Evolutionary conservation across 1,140 invertebrate species (phyloP).

Genomic region (Limonius californicus): DNA sequence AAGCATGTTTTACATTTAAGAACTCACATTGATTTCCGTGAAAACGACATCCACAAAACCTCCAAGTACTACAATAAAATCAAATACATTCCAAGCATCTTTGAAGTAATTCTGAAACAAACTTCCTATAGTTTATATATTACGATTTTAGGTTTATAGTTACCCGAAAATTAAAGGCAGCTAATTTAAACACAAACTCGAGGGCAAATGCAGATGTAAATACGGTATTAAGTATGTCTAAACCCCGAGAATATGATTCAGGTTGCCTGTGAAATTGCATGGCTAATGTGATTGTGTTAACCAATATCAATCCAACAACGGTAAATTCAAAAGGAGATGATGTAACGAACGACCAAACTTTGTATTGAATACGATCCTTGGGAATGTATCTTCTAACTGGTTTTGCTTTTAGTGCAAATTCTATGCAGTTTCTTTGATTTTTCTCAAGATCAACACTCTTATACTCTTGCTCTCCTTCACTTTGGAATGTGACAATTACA

Average conservation of each 20-base stretch:
- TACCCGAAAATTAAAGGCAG: slow-evolving; percentile 97
- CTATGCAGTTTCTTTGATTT: slow-evolving; percentile 99
- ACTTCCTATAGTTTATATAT: neutral
- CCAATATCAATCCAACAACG: slow-evolving; percentile 96
- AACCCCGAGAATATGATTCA: slow-evolving; percentile 54
- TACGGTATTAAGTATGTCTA: slow-evolving; percentile 95
- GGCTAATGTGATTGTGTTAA: slow-evolving; percentile 96
- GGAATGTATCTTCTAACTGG: slow-evolving; percentile 94
- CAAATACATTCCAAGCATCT: slow-evolving; percentile 99
- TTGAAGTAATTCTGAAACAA: slow-evolving; percentile 94
- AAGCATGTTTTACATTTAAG: no score
- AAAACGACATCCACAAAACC: slow-evolving; percentile 99
- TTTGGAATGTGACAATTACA: slow-evolving; percentile 99
- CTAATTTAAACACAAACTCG: slow-evolving; percentile 97
- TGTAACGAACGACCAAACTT: slow-evolving; percentile 99
- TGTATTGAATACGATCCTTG: slow-evolving; percentile 96
- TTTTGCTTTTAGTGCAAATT: slow-evolving; percentile 98
- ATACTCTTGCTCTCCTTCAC: slow-evolving; percentile 99
- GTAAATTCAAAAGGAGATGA: slow-evolving; percentile 98
- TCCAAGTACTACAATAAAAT: slow-evolving; percentile 98
- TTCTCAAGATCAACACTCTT: slow-evolving; percentile 99
- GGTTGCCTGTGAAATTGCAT: slow-evolving; percentile 97
- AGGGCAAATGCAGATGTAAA: slow-evolving; percentile 97
- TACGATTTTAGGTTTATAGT: slow-evolving; percentile 14
- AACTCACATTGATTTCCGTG: slow-evolving; percentile 87